Evolutionary conservation across 1,140 invertebrate species (phyloP), one percentile per base, ranked within the genome.

Genomic region (Chironomus tepperi): DNA sequence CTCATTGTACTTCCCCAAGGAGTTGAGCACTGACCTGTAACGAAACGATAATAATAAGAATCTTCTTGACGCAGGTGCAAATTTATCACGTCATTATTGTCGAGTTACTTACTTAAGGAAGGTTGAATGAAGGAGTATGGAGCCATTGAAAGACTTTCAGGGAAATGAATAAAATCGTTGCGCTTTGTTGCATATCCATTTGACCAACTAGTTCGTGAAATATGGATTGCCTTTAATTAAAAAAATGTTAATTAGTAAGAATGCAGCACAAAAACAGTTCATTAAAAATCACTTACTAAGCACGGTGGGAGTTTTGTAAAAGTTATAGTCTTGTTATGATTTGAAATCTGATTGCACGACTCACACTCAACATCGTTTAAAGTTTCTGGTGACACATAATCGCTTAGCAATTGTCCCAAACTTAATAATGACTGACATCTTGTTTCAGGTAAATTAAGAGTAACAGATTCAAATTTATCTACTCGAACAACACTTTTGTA

Each of bases 381-480:
- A 75, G 93, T 84, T 83, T 96, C 94, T 15, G 91, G 90, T 0
- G 89, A 89, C 3, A 96, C 90, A 80, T 95, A 95, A 74, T 93
- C 89, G 16, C 89, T 88, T 15, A 97, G 83, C 43, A 97, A 79
- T 78, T 90, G 85, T 79, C 89, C 83, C 76, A 82, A 65, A 47
- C 81, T 82, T 24, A 82, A 74, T 0, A 80, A 80, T 0, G 77
- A 76, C 0, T 79, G 77, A 79, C 77, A 83, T 57, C 83, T 84
- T 19, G 82, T 81, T n/a, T 85, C 81, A 34, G 92, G 92, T 65
- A 94, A 80, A 73, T 86, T 86, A 19, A 97, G 81, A 0, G 93
- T 94, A 18, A 97, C 84, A 79, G 91, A 94, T 81, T 96, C 93
- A 79, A 96, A 94, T 79, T 93, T 93, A 80, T 97, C 94, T 80